Percentiles rank a stretch among this genome's conserved stretches.
Evolutionary conservation across 53 echinoderm and acorn worm species (phyloP).

Genomic region (Hippasteria phrygiana): DNA sequence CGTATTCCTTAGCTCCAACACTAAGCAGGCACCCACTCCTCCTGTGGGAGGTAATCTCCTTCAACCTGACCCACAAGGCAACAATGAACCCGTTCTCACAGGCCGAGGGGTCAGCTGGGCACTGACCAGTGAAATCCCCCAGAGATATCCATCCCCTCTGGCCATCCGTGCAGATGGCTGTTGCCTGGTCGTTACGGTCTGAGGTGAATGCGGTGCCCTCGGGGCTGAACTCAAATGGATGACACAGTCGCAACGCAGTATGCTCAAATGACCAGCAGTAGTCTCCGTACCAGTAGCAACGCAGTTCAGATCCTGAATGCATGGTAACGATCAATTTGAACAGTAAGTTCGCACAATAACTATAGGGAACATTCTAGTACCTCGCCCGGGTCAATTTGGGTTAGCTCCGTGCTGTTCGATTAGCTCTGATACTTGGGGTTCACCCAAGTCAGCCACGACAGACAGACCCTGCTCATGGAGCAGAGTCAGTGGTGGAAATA

Average conservation of each 20-base stretch:
- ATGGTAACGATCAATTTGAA: neutral
- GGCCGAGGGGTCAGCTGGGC: constrained; percentile 75
- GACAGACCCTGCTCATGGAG: too few species aligned
- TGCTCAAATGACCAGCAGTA: constrained; percentile 88
- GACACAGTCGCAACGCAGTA: constrained; percentile 37
- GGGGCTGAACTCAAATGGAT: constrained; percentile 55
- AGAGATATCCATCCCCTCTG: constrained; percentile 65
- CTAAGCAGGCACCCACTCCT: constrained; percentile 64
- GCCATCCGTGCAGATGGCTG: constrained; percentile 75
- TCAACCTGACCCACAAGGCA: constrained; percentile 79
- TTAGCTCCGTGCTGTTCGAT: too few species aligned
- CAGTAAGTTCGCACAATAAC: too few species aligned
- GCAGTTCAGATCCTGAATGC: constrained; percentile 30
- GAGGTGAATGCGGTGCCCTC: constrained; percentile 44
- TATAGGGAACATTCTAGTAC: too few species aligned
- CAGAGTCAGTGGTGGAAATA: too few species aligned
- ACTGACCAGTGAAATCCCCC: constrained; percentile 69
- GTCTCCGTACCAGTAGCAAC: constrained; percentile 64
- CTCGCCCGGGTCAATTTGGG: too few species aligned
- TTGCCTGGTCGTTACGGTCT: constrained; percentile 62
- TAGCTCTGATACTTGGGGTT: too few species aligned
- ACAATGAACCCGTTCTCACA: constrained; percentile 84
- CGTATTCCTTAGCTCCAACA: constrained; percentile 77
- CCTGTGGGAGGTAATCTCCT: constrained; percentile 21
- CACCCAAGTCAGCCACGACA: too few species aligned